Evolutionary conservation across 2,113 vertebrate genomes (phyloP).

Genomic region (Chamaea fasciata): DNA sequence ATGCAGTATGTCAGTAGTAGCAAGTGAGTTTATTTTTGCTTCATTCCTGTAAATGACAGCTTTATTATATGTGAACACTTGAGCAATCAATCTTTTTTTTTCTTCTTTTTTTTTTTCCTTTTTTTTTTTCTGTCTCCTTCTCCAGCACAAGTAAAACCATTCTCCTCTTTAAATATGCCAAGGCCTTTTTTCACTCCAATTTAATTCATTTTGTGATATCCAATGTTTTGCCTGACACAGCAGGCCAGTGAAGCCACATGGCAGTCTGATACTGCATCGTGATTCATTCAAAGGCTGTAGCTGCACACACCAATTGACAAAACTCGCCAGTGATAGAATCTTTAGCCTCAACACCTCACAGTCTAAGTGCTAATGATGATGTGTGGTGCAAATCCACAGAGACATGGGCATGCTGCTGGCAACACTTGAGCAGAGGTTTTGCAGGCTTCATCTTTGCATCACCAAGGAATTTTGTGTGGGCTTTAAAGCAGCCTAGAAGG

Average conservation of each 20-base stretch:
- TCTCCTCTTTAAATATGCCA: not conserved
- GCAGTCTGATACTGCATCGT: not conserved
- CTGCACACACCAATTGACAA: not conserved
- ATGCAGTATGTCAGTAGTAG: conserved; percentile 11
- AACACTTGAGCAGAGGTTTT: not conserved
- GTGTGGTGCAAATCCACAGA: fast-evolving
- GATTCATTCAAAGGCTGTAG: not conserved
- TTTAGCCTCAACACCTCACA: not conserved
- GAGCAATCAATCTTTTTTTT: not conserved
- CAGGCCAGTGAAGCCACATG: not conserved
- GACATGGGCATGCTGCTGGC: not conserved
- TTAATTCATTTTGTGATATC: not conserved
- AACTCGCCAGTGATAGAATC: not conserved
- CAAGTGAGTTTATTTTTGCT: conserved; percentile 41
- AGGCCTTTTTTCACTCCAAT: not conserved
- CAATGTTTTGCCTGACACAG: not conserved
- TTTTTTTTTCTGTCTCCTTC: not conserved
- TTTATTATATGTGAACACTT: not conserved
- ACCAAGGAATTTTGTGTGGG: not conserved
- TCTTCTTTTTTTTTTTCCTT: not conserved
- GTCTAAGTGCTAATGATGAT: not conserved
- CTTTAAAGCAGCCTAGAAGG: not conserved
- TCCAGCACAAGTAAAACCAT: not conserved
- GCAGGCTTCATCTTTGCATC: not conserved
- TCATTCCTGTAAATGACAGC: conserved; percentile 32